These are phyloP conservation scores for Pseudochromis fuscus DNA, from an alignment of 2,797 vertebrate genomes.

Conservation along the genomic window DNA sequence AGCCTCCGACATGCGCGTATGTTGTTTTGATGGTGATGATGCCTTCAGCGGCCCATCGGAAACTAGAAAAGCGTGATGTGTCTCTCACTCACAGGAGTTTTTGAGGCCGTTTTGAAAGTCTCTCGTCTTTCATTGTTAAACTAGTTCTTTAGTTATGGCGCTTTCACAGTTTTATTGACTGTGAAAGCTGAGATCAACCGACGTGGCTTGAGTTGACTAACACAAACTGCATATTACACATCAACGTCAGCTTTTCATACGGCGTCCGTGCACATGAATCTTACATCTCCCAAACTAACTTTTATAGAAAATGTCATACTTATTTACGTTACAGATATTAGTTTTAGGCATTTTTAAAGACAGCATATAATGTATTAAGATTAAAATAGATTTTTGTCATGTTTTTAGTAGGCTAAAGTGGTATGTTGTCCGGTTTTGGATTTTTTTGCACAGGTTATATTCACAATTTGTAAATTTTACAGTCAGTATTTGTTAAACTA, in stretches of 20 bases:
- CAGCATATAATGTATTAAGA: background rate
- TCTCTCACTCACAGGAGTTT: background rate
- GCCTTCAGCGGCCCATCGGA: slow-evolving; percentile 14
- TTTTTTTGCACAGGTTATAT: background rate
- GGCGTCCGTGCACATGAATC: background rate
- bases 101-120: background rate
- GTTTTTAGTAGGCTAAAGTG: no score
- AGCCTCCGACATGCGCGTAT: background rate
- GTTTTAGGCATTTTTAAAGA: no score
- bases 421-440: background rate
- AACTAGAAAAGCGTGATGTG: fast-evolving
- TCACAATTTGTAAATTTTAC: background rate
- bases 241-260: background rate
- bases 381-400: no score
- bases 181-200: no score
- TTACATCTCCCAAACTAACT: background rate
- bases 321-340: no score
- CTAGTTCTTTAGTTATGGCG: background rate
- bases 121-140: background rate
- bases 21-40: slow-evolving; percentile 29
- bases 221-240: no score
- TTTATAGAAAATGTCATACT: background rate
- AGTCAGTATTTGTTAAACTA: background rate
- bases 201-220: background rate
- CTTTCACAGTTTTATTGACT: background rate